These are phyloP conservation scores for Danio albolineatus DNA, from an alignment of 2,797 vertebrate genomes.

Conservation along the genomic window DNA sequence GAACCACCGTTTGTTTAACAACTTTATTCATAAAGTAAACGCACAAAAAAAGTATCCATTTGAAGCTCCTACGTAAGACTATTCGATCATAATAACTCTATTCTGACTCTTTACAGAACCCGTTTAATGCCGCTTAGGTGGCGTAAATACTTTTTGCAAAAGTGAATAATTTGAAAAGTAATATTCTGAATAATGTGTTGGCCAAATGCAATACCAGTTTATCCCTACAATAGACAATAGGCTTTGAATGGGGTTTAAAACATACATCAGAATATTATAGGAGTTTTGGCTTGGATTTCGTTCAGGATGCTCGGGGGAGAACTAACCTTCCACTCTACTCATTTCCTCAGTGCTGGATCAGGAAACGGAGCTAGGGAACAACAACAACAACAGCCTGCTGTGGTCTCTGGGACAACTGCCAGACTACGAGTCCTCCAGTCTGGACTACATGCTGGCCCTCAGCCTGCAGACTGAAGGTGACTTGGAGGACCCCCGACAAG, in stretches of 20 bases:
- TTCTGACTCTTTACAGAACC: too few species aligned
- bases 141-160: too few species aligned
- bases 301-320: conserved; percentile 28
- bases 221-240: neutral
- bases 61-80: too few species aligned
- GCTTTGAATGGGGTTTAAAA: neutral
- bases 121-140: too few species aligned
- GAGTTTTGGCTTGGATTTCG: neutral
- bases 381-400: conserved; percentile 67
- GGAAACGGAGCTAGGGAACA: conserved; percentile 66
- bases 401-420: conserved; percentile 62
- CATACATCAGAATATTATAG: neutral
- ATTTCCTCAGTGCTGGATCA: conserved; percentile 71
- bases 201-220: neutral
- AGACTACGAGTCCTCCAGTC: conserved; percentile 79
- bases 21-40: too few species aligned
- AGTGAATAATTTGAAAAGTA: too few species aligned
- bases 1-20: too few species aligned
- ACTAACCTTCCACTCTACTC: conserved; percentile 33
- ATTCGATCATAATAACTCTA: too few species aligned
- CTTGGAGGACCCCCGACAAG: conserved; percentile 69
- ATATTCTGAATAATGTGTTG: too few species aligned
- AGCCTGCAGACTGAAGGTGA: conserved; percentile 85
- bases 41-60: too few species aligned
- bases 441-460: conserved; percentile 90